Percentiles rank a stretch among this genome's conserved stretches.
These are phyloP conservation scores for Candidula unifasciata DNA, from an alignment of 2,888 invertebrate species.

Conservation along the genomic window DNA sequence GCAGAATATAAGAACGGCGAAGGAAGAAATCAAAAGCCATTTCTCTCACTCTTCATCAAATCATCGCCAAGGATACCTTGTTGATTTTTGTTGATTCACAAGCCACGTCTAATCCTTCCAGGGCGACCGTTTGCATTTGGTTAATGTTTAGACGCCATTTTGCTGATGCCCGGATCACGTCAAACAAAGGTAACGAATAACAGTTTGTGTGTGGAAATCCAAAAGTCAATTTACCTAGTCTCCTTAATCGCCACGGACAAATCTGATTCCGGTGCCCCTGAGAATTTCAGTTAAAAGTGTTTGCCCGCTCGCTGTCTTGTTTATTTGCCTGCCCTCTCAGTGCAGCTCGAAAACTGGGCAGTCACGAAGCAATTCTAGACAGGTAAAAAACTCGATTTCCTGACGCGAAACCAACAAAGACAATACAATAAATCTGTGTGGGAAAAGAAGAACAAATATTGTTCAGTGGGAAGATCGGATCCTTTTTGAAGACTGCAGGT, in stretches of 20 bases:
- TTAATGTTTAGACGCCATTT: conserved; percentile 25
- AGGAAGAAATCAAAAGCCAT: too few relatives aligned
- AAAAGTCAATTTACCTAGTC: conserved; percentile 39
- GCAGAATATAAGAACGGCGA: too few relatives aligned
- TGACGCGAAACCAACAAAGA: conserved; percentile 27
- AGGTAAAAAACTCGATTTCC: conserved; percentile 32
- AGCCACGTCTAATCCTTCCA: too few relatives aligned
- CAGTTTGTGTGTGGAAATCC: conserved; percentile 23
- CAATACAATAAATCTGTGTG: conserved; percentile 20
- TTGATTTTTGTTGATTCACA: too few relatives aligned
- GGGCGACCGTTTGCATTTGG: background rate
- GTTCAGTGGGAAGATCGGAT: background rate
- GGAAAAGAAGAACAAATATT: conserved; percentile 1
- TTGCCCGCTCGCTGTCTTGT: conserved; percentile 18
- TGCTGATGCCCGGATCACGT: conserved; percentile 27
- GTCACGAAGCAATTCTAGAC: background rate
- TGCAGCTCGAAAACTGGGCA: conserved; percentile 3
- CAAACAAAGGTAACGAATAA: conserved; percentile 31
- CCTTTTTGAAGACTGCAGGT: background rate
- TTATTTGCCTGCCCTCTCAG: conserved; percentile 29
- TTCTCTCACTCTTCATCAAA: too few relatives aligned
- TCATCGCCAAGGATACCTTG: too few relatives aligned
- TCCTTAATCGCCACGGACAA: conserved; percentile 42
- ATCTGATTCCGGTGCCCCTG: conserved; percentile 40
- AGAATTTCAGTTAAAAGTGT: conserved; percentile 23